Conservation (phyloP, 2,797 vertebrate genomes). For the Alca torda region DNA sequence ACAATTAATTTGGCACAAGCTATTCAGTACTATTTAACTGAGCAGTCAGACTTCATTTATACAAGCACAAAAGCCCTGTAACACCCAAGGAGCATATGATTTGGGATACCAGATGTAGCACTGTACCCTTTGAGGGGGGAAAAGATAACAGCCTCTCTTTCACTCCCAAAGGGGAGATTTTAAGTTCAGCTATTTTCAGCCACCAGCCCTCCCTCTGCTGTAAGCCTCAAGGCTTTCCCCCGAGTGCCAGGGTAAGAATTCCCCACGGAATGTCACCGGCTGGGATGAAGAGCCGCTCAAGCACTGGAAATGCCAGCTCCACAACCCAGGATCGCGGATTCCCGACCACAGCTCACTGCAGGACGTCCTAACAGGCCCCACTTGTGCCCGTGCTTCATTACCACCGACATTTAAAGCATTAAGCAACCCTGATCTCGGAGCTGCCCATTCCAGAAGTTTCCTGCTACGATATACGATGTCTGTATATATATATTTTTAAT, state of each 20-base stretch:
- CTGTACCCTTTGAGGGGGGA: accelerated
- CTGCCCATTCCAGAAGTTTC: background rate
- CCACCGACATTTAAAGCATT: background rate
- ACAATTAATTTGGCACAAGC: background rate
- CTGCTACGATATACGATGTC: accelerated
- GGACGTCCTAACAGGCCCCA: background rate
- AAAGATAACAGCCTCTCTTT: accelerated
- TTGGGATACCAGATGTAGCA: background rate
- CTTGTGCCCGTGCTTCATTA: background rate
- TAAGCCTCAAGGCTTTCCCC: background rate
- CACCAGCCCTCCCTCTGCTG: background rate
- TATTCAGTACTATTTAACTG: background rate
- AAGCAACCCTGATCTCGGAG: background rate
- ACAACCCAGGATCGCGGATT: accelerated
- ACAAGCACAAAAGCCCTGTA: background rate
- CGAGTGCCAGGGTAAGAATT: accelerated
- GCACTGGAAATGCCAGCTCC: too few species aligned
- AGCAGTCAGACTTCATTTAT: background rate
- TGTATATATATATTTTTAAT: accelerated
- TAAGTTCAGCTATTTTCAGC: background rate
- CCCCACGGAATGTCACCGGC: accelerated
- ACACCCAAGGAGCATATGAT: background rate
- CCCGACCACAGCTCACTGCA: accelerated
- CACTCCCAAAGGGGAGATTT: too few species aligned
- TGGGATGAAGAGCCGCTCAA: accelerated